Conservation (phyloP, 2,797 vertebrate genomes). For the Staurois parvus region DNA sequence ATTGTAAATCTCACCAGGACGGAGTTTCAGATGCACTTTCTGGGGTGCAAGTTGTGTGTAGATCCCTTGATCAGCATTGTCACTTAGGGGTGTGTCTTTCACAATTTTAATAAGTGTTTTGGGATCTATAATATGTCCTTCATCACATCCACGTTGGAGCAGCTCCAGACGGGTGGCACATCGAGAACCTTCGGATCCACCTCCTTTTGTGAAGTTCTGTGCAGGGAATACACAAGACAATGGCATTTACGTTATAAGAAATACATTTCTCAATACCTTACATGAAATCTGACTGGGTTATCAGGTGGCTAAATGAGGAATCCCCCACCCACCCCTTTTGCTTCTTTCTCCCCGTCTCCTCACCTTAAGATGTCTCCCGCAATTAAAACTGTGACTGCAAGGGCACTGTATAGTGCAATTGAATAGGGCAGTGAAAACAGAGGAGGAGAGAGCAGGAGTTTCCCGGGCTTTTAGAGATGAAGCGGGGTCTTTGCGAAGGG, state of each 20-base stretch:
- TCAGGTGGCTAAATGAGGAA: too few relatives aligned
- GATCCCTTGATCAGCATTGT: conserved; percentile 54
- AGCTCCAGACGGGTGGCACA: conserved; percentile 73
- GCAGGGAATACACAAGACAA: not conserved
- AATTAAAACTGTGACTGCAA: too few relatives aligned
- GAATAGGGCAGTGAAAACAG: too few relatives aligned
- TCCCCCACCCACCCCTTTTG: too few relatives aligned
- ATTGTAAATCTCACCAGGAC: conserved; percentile 70
- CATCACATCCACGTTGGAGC: conserved; percentile 68
- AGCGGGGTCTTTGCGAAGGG: too few relatives aligned
- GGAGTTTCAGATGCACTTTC: conserved; percentile 70
- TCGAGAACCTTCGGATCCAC: conserved; percentile 72
- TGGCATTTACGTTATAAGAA: not conserved
- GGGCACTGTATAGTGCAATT: too few relatives aligned
- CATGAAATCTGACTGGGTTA: not conserved
- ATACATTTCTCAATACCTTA: not conserved
- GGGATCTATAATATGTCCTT: conserved; percentile 67
- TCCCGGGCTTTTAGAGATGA: too few relatives aligned
- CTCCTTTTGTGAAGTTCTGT: conserved; percentile 76
- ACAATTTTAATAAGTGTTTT: conserved; percentile 35
- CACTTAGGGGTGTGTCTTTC: conserved; percentile 70
- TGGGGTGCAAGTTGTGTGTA: conserved; percentile 79
- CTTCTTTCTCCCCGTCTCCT: too few relatives aligned
- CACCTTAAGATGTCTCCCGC: too few relatives aligned
- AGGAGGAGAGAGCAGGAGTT: too few relatives aligned